Evolutionary conservation across 2,113 vertebrate species (phyloP).

Genomic region (Tautogolabrus adspersus): DNA sequence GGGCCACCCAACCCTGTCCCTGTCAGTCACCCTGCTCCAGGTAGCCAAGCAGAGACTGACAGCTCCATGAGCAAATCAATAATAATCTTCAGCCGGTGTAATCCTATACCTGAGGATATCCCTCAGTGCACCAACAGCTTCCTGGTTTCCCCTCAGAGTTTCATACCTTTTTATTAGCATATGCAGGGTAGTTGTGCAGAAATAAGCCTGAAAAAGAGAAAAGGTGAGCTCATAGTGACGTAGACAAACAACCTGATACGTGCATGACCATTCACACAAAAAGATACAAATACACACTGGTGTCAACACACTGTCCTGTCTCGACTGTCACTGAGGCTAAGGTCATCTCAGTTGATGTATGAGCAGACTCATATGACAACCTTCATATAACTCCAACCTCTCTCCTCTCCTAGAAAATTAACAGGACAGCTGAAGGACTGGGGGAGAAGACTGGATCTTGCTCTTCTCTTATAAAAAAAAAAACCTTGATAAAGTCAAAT

Average conservation of each 20-base stretch:
- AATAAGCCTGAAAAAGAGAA: not conserved
- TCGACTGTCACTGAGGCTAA: constrained; percentile 74
- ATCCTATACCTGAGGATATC: constrained; percentile 80
- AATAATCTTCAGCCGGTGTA: constrained; percentile 95
- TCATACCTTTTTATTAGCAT: constrained; percentile 38
- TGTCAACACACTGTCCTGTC: constrained; percentile 50
- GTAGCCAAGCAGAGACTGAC: constrained; percentile 89
- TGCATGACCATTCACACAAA: not conserved
- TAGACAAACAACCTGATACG: constrained; percentile 2
- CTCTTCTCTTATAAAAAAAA: constrained; percentile 59
- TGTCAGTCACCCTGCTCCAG: constrained; percentile 90
- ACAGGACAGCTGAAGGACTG: constrained; percentile 66
- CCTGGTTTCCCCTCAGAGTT: constrained; percentile 5
- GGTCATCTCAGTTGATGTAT: constrained; percentile 78
- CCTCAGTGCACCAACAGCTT: constrained; percentile 65
- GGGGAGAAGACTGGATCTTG: constrained; percentile 43
- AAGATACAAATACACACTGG: constrained; percentile 44
- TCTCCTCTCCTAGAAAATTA: constrained; percentile 72
- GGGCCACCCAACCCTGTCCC: constrained; percentile 92
- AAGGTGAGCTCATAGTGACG: not conserved
- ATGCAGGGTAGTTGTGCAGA: not conserved
- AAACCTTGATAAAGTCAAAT: constrained; percentile 24
- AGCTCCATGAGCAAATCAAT: constrained; percentile 94
- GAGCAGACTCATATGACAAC: constrained; percentile 74
- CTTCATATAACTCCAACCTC: constrained; percentile 78